These are phyloP conservation scores for Lathronympha strigana DNA, from an alignment of 2,888 invertebrate genomes.

Conservation along the genomic window DNA sequence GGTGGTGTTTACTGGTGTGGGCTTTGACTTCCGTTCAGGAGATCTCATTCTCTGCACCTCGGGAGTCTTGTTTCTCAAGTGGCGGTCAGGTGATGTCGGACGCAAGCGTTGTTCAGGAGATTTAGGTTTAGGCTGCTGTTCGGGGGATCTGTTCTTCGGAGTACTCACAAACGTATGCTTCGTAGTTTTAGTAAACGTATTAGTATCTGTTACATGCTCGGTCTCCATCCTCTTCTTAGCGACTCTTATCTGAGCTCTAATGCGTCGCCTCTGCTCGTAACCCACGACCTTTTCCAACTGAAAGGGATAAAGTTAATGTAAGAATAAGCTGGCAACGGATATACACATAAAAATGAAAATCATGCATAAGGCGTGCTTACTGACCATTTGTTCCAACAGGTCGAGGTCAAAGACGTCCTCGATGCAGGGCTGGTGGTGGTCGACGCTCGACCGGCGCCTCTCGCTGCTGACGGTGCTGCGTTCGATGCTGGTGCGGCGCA, in stretches of 20 bases:
- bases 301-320: conserved; percentile 60
- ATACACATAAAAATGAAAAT: conserved; percentile 49
- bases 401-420: conserved; percentile 90
- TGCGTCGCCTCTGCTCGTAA: conserved; percentile 90
- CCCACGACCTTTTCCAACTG: conserved; percentile 90
- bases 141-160: conserved; percentile 53
- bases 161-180: conserved; percentile 55
- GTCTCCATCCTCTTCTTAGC: conserved; percentile 86
- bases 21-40: conserved; percentile 55
- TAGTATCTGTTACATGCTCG: conserved; percentile 52
- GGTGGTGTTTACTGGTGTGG: conserved; percentile 51
- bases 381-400: conserved; percentile 88
- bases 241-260: conserved; percentile 90
- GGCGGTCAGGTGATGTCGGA: conserved; percentile 58
- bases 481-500: conserved; percentile 84
- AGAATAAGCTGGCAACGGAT: conserved; percentile 47
- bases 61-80: conserved; percentile 45
- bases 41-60: conserved; percentile 46
- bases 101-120: conserved; percentile 29
- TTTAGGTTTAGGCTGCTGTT: conserved; percentile 43
- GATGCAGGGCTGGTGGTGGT: conserved; percentile 83
- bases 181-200: conserved; percentile 54
- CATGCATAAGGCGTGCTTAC: conserved; percentile 58
- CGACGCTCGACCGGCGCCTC: conserved; percentile 75
- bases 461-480: conserved; percentile 74